These are phyloP conservation scores for Andrena dorsata DNA, from an alignment of 2,888 invertebrate genomes.

Conservation along the genomic window DNA sequence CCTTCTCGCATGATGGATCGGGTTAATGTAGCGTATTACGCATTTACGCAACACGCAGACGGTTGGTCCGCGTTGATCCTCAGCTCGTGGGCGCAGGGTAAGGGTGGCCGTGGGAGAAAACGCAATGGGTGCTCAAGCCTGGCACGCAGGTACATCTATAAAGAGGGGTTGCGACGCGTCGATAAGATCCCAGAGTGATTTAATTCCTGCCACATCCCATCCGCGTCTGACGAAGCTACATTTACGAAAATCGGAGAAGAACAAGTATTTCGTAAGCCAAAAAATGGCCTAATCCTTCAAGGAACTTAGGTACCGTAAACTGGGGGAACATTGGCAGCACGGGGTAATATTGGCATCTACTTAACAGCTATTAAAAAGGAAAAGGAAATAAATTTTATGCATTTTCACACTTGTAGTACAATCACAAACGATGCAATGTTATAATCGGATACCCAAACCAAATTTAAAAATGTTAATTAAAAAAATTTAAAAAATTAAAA, in stretches of 20 bases:
- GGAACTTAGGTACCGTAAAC: background rate
- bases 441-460: too few species aligned
- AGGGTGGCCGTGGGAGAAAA: constrained; percentile 79
- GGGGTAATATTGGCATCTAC: too few species aligned
- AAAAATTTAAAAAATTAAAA: too few species aligned
- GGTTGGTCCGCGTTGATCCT: constrained; percentile 78
- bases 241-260: too few species aligned
- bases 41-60: constrained; percentile 75
- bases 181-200: constrained; percentile 39
- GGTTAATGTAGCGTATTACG: constrained; percentile 80
- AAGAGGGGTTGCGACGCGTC: constrained; percentile 44
- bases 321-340: too few species aligned
- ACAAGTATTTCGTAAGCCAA: background rate
- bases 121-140: constrained; percentile 67
- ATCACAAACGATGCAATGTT: too few species aligned
- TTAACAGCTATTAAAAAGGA: too few species aligned
- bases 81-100: constrained; percentile 67
- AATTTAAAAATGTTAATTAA: too few species aligned
- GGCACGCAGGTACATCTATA: constrained; percentile 54
- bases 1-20: constrained; percentile 76
- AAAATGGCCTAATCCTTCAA: background rate
- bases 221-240: background rate
- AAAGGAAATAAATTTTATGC: too few species aligned
- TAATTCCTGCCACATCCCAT: constrained; percentile 31
- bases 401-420: too few species aligned